phyloP scores from a whole-genome alignment of 2,888 invertebrate species.

The Enoplolaimus lenunculus region DNA sequence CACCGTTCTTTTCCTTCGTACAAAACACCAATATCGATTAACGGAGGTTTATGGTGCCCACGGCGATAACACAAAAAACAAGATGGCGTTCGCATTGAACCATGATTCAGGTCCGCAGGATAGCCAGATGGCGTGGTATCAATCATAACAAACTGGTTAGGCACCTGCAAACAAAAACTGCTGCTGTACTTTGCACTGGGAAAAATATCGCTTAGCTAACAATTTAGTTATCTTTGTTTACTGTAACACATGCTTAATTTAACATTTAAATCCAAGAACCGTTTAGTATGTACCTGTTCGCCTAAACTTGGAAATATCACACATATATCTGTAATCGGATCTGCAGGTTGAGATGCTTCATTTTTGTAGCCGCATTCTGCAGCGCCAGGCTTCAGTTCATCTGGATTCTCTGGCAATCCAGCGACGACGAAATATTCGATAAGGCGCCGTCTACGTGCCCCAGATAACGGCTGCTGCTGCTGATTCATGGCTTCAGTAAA shows the following conservation, averaged over 20 bases:
- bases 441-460: constrained; percentile 32
- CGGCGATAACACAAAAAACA: constrained; percentile 80
- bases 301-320: constrained; percentile 74
- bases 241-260: too few species aligned
- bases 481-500: too few species aligned
- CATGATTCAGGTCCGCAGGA: constrained; percentile 89
- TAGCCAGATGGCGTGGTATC: constrained; percentile 65
- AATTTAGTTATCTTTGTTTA: too few species aligned
- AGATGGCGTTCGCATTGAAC: constrained; percentile 77
- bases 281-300: constrained; percentile 55
- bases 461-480: too few species aligned
- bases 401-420: constrained; percentile 69
- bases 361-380: constrained; percentile 35
- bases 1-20: constrained; percentile 80
- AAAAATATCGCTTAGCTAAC: too few species aligned
- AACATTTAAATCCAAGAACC: too few species aligned
- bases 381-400: constrained; percentile 33
- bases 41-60: constrained; percentile 82
- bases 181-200: too few species aligned
- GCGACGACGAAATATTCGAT: constrained; percentile 92
- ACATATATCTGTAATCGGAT: constrained; percentile 84
- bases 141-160: constrained; percentile 59
- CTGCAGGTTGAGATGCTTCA: constrained; percentile 49
- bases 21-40: constrained; percentile 90
- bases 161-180: constrained; percentile 46